phyloP scores from a whole-genome alignment of 2,888 invertebrate species.

The Cheilosia variabilis region DNA sequence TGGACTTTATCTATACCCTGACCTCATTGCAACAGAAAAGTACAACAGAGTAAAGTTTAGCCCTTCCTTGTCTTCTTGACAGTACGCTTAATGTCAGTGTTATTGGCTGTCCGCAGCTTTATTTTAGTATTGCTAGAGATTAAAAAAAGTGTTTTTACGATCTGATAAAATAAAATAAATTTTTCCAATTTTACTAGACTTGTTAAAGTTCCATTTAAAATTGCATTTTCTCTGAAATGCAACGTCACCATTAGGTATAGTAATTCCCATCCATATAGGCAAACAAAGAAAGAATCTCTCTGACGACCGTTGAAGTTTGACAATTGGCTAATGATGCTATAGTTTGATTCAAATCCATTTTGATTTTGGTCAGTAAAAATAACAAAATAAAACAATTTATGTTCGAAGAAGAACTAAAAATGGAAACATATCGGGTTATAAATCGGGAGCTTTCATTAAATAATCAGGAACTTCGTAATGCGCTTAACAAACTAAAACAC shows the following conservation, averaged over 20 bases:
- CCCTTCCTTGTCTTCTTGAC: too few relatives aligned
- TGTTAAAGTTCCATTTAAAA: too few relatives aligned
- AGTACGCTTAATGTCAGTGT: too few relatives aligned
- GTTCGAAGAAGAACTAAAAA: neutral
- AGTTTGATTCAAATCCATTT: constrained; percentile 17
- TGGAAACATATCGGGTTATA: constrained; percentile 65
- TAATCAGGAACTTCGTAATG: constrained; percentile 64
- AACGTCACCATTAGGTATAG: neutral
- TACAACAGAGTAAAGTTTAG: too few relatives aligned
- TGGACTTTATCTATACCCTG: too few relatives aligned
- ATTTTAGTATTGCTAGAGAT: too few relatives aligned
- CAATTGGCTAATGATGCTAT: constrained; percentile 11
- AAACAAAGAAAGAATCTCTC: constrained; percentile 5
- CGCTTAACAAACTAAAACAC: constrained; percentile 49
- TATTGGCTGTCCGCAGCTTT: too few relatives aligned
- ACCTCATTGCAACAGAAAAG: too few relatives aligned
- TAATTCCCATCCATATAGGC: constrained; percentile 32
- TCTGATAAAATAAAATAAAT: too few relatives aligned
- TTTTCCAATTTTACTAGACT: too few relatives aligned
- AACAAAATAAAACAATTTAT: constrained; percentile 13
- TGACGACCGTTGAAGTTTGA: constrained; percentile 54
- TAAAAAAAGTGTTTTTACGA: too few relatives aligned
- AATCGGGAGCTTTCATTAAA: constrained; percentile 58
- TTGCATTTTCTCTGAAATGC: neutral
- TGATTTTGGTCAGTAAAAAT: constrained; percentile 9